Conservation (phyloP, 1,140 invertebrate genomes). For the Adoxophyes honmai region DNA sequence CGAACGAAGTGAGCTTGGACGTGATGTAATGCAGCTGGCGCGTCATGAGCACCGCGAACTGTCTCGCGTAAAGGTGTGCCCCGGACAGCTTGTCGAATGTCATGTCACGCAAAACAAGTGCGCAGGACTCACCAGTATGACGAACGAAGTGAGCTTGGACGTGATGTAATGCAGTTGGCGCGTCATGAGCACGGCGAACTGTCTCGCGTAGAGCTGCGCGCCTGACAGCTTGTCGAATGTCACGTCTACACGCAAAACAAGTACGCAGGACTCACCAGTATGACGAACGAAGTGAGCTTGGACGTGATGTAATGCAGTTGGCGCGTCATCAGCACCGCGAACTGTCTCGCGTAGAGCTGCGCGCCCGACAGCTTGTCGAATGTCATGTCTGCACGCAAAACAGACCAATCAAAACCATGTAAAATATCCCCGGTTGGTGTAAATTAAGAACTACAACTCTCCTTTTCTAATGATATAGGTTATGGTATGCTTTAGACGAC, state of each 20-base stretch:
- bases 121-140: too few species aligned
- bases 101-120: not conserved
- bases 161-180: not conserved
- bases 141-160: too few species aligned
- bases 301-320: not conserved
- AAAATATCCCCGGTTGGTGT: too few species aligned
- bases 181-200: not conserved
- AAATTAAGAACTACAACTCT: too few species aligned
- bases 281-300: too few species aligned
- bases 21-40: not conserved
- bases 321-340: not conserved
- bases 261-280: too few species aligned
- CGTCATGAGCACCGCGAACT: not conserved
- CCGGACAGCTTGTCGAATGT: not conserved
- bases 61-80: not conserved
- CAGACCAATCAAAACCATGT: too few species aligned
- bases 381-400: too few species aligned
- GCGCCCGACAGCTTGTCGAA: not conserved
- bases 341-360: not conserved
- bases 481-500: too few species aligned
- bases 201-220: not conserved
- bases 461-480: too few species aligned
- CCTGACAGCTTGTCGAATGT: not conserved
- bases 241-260: not conserved
- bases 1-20: too few species aligned